Evolutionary conservation across 2,113 vertebrate species (phyloP).

Genomic region (Vulpes vulpes): DNA sequence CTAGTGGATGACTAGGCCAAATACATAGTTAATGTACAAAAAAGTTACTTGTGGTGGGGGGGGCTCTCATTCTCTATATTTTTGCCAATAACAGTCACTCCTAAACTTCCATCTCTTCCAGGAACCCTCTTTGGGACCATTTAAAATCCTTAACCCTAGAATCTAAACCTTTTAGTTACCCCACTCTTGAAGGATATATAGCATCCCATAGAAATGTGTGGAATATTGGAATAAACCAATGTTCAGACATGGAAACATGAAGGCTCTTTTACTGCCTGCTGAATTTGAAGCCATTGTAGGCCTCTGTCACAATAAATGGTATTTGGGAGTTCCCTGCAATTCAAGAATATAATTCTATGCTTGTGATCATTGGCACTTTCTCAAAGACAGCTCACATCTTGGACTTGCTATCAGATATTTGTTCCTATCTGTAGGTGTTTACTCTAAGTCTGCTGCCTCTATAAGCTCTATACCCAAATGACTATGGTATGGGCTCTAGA

Average conservation of each 20-base stretch:
- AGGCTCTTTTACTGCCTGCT: neutral
- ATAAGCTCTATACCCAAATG: neutral
- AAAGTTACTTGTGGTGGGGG: neutral
- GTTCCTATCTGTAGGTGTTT: neutral
- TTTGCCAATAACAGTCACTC: neutral
- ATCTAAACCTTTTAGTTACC: neutral
- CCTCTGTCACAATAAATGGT: neutral
- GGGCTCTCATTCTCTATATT: neutral
- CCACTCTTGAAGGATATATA: neutral
- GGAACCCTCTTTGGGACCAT: neutral
- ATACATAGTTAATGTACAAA: neutral
- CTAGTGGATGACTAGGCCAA: neutral
- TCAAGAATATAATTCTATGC: neutral
- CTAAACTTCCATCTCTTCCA: neutral
- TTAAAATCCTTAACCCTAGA: constrained; percentile 28
- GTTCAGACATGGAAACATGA: neutral
- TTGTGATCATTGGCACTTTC: neutral
- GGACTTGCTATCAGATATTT: neutral
- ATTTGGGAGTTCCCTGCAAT: neutral
- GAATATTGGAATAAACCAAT: neutral
- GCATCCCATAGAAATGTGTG: neutral
- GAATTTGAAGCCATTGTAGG: neutral
- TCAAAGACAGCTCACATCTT: neutral
- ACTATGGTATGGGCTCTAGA: neutral
- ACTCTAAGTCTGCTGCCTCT: neutral